Base-by-base conservation (phyloP, 2,113 vertebrate genomes). In the Centropus unirufus region DNA sequence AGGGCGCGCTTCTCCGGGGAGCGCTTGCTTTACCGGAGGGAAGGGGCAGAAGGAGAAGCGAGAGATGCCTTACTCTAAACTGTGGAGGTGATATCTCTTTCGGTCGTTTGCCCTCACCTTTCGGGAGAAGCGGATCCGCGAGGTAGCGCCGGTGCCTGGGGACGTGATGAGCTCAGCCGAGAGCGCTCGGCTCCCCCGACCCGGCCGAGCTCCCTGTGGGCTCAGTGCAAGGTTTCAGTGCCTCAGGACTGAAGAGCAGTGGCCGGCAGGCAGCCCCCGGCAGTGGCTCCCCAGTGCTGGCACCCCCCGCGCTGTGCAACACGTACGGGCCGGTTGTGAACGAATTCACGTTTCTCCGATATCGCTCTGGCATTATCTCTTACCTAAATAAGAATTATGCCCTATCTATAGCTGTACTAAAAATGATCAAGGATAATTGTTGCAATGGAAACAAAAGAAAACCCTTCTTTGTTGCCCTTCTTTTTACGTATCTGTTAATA, bases 91-190 rank as follows among this genome's bases (percentile, higher is more conserved):
- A 19, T 5, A 16, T 42, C 69, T 44, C 30, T 69, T 22, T 17
- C 20, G 15, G 15, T 11, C 9, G 6, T 5, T 24, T 9, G 20
- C 8, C 8, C 9, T 2, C 6, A 3, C 13, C 22, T 11, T 42
- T 20, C 8, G 63, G 15, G 42, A 34, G 63, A 70, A 27, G 1
- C 57, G 58, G 58, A 52, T 47, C 49, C 51, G 15, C 80, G 27
- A 34, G 18, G 36, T 30, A 39, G 27, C 5, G 7, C 32, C 36
- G 68, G 32, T 66, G 72, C 42, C 46, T 21, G 23, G 8, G 40
- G 26, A 14, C 30, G 20, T 8, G 3, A 3, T 6, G 52, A 59
- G 8, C 5, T 17, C 47, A 57, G 34, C 26, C 44, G 7, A 24
- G 32, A 32, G 47, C 34, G 6, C 21, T 11, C 16, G 20, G 47